Conservation (phyloP, 2,797 vertebrate genomes). For the Danio aesculapii region DNA sequence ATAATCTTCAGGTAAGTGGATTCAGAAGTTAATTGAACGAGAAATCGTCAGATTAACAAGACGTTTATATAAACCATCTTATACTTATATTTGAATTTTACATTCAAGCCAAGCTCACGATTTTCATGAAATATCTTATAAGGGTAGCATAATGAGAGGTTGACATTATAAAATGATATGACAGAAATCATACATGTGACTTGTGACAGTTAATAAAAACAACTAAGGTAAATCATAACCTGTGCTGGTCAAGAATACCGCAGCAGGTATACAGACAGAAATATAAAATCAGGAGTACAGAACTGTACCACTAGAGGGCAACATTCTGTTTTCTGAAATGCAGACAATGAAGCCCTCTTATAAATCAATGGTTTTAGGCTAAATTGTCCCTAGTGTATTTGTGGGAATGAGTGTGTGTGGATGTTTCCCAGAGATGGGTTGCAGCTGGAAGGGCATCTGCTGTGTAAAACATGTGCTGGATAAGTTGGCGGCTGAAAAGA, state of each 20-base stretch:
- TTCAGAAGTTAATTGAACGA: too few species aligned
- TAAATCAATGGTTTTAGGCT: background rate
- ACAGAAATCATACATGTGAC: background rate
- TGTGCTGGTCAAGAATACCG: background rate
- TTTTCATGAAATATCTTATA: background rate
- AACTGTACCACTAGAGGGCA: constrained; percentile 20
- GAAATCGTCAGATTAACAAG: too few species aligned
- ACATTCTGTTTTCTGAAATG: background rate
- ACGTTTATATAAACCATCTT: too few species aligned
- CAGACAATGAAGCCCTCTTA: background rate
- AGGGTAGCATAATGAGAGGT: background rate
- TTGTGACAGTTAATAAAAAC: background rate
- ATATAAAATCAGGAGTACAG: background rate
- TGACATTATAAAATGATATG: background rate
- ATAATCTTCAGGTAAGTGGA: too few species aligned
- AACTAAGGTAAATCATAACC: background rate
- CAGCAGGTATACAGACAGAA: background rate
- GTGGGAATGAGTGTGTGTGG: too few species aligned
- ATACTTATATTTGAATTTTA: too few species aligned
- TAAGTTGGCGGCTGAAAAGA: too few species aligned
- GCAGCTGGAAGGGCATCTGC: too few species aligned
- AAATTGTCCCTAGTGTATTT: too few species aligned
- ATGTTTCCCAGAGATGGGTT: too few species aligned
- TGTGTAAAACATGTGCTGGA: too few species aligned
- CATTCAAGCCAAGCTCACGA: too few species aligned